These are phyloP conservation scores for Trypoxylon attenuatum DNA, from an alignment of 2,888 invertebrate species.

Conservation along the genomic window DNA sequence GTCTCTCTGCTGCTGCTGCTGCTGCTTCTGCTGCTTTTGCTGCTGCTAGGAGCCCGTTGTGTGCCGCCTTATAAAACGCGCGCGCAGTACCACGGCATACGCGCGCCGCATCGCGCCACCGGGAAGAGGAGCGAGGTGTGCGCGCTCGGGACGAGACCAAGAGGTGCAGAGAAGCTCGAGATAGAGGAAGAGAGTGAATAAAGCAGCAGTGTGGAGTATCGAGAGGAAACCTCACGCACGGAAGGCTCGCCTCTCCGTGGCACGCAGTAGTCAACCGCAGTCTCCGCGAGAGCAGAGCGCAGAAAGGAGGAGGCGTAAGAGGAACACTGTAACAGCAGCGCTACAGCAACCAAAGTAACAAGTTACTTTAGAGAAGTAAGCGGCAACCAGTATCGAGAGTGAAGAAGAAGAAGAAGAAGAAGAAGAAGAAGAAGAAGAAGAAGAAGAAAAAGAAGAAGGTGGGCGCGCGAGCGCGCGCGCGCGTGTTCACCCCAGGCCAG, in stretches of 20 bases:
- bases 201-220: no score
- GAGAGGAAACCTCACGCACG: constrained; percentile 19
- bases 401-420: not conserved
- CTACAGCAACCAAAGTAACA: no score
- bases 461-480: constrained; percentile 14
- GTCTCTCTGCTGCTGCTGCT: not conserved
- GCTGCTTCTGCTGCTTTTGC: constrained; percentile 26
- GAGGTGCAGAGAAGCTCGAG: constrained; percentile 3
- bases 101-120: constrained; percentile 7
- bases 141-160: constrained; percentile 31
- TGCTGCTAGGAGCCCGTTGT: constrained; percentile 37
- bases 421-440: not conserved
- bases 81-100: constrained; percentile 48
- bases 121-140: constrained; percentile 17
- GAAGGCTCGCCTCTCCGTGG: constrained; percentile 1
- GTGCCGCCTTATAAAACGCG: constrained; percentile 57
- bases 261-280: constrained; percentile 1
- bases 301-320: not conserved
- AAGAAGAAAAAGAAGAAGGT: constrained; percentile 13
- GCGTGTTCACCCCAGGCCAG: constrained; percentile 44
- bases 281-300: constrained; percentile 9
- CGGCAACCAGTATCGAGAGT: not conserved
- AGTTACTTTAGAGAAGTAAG: not conserved
- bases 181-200: constrained; percentile 7
- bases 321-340: not conserved